Evolutionary conservation across 2,113 vertebrate genomes (phyloP), one percentile per base, ranked within the genome.

Genomic region (Rhipidura dahli): DNA sequence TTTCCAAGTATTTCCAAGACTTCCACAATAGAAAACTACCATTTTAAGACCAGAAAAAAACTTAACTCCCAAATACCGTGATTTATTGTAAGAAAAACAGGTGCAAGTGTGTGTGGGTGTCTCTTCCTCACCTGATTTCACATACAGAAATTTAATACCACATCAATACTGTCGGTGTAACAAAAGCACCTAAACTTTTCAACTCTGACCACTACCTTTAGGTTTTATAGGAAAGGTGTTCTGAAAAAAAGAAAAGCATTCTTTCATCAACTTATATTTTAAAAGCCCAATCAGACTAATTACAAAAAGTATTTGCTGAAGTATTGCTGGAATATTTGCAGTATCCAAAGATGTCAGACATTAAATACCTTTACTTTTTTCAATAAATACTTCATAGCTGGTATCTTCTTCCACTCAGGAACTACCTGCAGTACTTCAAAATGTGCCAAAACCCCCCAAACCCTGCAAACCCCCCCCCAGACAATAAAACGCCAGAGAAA

Each of bases 381-480:
- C 16, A 59, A 6, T 3, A 73, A 82, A 47, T 10, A 15, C 2
- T 56, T 70, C 22, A 59, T 14, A 72, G 57, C 8, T 31, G 7
- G 18, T 21, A 56, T 18, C 40, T 68, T 53, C 24, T 75, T 69
- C 26, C n/a, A 61, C 20, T 40, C 51, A 69, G 24, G 26, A 68
- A 53, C 40, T 53, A 83, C 5, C 30, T 30, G 13, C 33, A 70
- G 23, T 23, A 51, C n/a, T 18, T n/a, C 47, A 87, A 51, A 82
- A 78, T 5, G 33, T 13, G 5, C 10, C 4, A 21, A 60, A 71
- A 47, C 0, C 2, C 1, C 4, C 17, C 17, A 10, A 65, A 50
- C 5, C 5, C 17, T 40, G 26, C 28, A 72, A 50, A 54, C 37
- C 18, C 15, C 0, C 23, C 15, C 40, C 27, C 23, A 47, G 56